Conservation (phyloP, 2,888 invertebrate genomes). For the Drosophila austrosaltans region DNA sequence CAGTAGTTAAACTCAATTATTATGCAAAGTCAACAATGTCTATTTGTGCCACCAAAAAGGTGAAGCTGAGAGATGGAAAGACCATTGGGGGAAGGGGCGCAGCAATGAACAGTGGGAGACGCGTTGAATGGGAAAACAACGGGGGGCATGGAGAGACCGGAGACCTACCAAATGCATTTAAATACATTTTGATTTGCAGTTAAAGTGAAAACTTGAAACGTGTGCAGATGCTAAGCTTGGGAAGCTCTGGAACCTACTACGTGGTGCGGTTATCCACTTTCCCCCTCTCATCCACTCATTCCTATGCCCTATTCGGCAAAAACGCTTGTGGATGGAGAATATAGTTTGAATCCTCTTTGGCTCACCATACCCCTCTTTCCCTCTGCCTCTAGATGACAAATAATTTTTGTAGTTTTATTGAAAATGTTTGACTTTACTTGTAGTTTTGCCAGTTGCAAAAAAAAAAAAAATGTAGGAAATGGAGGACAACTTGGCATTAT, state of each 20-base stretch:
- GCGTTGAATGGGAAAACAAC: neutral
- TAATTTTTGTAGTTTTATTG: conserved; percentile 77
- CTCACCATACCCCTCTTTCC: conserved; percentile 1
- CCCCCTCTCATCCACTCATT: neutral
- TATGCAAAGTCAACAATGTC: conserved; percentile 78
- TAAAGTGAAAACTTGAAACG: conserved; percentile 66
- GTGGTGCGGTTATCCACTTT: conserved; percentile 42
- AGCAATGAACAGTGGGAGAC: conserved; percentile 9
- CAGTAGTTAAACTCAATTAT: conserved; percentile 78
- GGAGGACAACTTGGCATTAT: conserved; percentile 21
- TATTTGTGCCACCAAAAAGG: conserved; percentile 70
- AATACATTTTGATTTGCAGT: conserved; percentile 77
- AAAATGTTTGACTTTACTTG: conserved; percentile 70
- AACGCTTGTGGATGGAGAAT: conserved; percentile 6
- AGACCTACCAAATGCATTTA: conserved; percentile 63
- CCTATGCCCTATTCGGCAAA: neutral
- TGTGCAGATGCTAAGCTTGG: conserved; percentile 42
- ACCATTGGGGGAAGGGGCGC: neutral
- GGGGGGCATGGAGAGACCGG: no score
- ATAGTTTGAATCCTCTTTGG: conserved; percentile 5
- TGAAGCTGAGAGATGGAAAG: conserved; percentile 28
- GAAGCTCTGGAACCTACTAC: conserved; percentile 25
- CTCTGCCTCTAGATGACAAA: conserved; percentile 63
- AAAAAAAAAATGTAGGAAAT: conserved; percentile 18
- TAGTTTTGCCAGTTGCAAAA: conserved; percentile 42